Evolutionary conservation across 2,113 vertebrate genomes (phyloP).

Genomic region (Prionailurus bengalensis): DNA sequence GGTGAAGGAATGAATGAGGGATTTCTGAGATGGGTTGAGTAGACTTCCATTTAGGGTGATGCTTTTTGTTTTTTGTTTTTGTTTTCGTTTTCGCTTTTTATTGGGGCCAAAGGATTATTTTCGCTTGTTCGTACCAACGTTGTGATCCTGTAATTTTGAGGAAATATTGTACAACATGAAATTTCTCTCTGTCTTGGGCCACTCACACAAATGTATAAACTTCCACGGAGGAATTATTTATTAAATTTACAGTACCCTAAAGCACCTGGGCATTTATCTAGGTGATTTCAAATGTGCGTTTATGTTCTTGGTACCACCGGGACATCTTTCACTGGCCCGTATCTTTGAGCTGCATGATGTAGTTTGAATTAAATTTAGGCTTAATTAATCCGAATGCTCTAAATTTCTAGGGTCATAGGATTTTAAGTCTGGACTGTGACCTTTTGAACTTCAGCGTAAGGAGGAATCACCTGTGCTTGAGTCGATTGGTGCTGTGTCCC

Average conservation of each 20-base stretch:
- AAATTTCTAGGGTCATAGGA: background rate
- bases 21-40: background rate
- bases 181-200: background rate
- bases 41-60: background rate
- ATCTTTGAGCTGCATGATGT: background rate
- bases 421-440: background rate
- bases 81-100: background rate
- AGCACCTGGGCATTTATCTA: background rate
- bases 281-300: fast-evolving
- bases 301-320: background rate
- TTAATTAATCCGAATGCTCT: background rate
- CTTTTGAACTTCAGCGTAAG: background rate
- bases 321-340: background rate
- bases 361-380: conserved; percentile 22
- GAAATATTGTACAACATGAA: background rate
- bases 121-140: background rate
- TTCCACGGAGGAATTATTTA: background rate
- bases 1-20: background rate
- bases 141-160: background rate
- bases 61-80: background rate
- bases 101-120: background rate
- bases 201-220: background rate
- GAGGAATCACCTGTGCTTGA: background rate
- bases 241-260: background rate
- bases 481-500: background rate